Evolutionary conservation across 1,140 invertebrate genomes (phyloP), one percentile per base, ranked within the genome.

Genomic region (Ridgeia piscesae): DNA sequence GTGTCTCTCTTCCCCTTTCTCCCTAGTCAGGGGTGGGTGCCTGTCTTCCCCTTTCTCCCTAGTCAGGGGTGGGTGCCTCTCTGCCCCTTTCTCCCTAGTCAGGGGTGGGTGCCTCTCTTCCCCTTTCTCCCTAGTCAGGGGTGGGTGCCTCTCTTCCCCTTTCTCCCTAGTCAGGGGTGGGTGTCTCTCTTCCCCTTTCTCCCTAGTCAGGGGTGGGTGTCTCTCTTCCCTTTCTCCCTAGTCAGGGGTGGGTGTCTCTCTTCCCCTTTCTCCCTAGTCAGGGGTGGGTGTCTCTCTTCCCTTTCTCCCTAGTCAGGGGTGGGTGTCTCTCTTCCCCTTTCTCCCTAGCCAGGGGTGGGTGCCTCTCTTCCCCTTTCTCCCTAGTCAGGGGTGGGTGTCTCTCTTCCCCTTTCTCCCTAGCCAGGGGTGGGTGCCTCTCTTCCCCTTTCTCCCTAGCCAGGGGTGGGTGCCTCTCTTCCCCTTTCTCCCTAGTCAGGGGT

Each of bases 31-130:
- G n/a, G 92, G 95, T 95, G 93, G 33, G 91, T 42, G 4, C n/a
- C 89, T 34, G 4, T 89, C 34, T 33, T 33, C 14, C 34, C n/a
- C n/a, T 17, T 2, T 14, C 89, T 89, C 4, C 14, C 34, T 42
- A n/a, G n/a, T n/a, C n/a, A n/a, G n/a, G n/a, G 92, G 95, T 95
- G 93, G 33, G 91, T 42, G 4, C n/a, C 89, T 34, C 14, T 89
- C 34, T 33, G 4, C 14, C 34, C n/a, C n/a, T 17, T 2, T 14
- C 89, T 89, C 4, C 14, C 34, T 42, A n/a, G n/a, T n/a, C n/a
- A n/a, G n/a, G n/a, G 92, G 95, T 95, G 93, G 33, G 91, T 42
- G 4, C n/a, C 89, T 34, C 14, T 89, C 34, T 33, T 33, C 14
- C 34, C n/a, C n/a, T 17, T 2, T 14, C 89, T 89, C 4, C 14